Conservation (phyloP, 2,797 vertebrate genomes). For the Rhynchonycteris naso region DNA sequence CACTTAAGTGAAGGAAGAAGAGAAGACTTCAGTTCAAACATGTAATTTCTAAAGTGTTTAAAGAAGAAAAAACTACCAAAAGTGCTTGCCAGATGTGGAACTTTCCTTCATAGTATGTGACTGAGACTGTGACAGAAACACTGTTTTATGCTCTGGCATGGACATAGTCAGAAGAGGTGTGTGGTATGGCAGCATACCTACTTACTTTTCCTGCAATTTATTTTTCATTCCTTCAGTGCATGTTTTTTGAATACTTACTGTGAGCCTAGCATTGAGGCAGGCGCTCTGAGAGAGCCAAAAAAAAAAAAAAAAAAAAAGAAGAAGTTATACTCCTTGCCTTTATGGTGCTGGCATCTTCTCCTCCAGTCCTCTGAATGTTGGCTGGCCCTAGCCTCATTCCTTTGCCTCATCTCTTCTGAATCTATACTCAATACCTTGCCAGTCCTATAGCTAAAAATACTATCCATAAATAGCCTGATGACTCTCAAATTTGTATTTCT, state of each 20-base stretch:
- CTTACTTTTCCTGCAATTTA: conserved; percentile 18
- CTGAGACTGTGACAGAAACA: conserved; percentile 57
- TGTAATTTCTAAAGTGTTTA: conserved; percentile 67
- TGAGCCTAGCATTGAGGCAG: not conserved
- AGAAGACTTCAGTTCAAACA: conserved; percentile 57
- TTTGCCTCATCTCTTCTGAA: not conserved
- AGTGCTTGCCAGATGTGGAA: conserved; percentile 69
- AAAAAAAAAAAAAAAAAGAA: not conserved
- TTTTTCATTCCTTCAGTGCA: conserved; percentile 48
- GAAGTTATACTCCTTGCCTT: not conserved
- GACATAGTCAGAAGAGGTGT: not conserved
- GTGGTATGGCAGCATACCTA: not conserved
- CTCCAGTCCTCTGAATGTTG: not conserved
- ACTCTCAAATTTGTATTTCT: not conserved
- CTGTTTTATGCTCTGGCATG: conserved; percentile 42
- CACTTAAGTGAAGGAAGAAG: conserved; percentile 45
- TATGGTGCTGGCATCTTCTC: not conserved
- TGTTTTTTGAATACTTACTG: not conserved
- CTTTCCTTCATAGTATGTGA: conserved; percentile 68
- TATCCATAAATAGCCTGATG: not conserved
- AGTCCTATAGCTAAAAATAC: not conserved
- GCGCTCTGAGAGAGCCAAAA: not conserved
- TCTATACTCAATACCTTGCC: not conserved
- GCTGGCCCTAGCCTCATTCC: not conserved
- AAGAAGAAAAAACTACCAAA: conserved; percentile 25